Percentiles rank a stretch among this genome's conserved stretches.
Evolutionary conservation across 2,888 invertebrate species (phyloP).

Genomic region (Philereme vetulata): DNA sequence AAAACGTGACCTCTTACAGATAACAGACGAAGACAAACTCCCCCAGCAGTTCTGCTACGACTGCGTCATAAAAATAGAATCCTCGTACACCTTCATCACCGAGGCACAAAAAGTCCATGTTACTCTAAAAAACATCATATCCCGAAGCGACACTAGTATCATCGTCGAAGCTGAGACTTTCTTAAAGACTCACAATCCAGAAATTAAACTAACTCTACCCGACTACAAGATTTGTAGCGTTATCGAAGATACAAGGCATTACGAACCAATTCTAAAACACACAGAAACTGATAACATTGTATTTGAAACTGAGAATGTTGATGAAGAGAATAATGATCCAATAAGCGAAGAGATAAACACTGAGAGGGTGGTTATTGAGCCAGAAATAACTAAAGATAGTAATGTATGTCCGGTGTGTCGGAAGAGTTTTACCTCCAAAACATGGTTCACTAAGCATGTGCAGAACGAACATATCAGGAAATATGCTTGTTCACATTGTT

Average conservation of each 20-base stretch:
- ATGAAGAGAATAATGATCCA: conserved; percentile 12
- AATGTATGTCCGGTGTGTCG: conserved; percentile 60
- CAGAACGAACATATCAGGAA: conserved; percentile 62
- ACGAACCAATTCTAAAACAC: conserved; percentile 35
- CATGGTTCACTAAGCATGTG: conserved; percentile 70
- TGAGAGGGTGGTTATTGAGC: conserved; percentile 25
- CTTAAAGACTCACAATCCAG: conserved; percentile 30
- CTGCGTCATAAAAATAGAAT: conserved; percentile 76
- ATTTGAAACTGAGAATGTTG: conserved; percentile 4
- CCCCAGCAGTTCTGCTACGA: conserved; percentile 79
- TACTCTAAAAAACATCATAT: conserved; percentile 63
- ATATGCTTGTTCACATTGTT: conserved; percentile 60
- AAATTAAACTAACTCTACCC: conserved; percentile 56
- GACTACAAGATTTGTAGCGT: conserved; percentile 62
- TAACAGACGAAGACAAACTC: conserved; percentile 67
- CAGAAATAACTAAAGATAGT: conserved; percentile 36
- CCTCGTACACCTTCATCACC: conserved; percentile 74
- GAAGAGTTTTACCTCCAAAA: conserved; percentile 62
- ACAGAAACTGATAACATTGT: neutral
- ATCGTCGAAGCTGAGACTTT: conserved; percentile 58
- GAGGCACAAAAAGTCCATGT: conserved; percentile 68
- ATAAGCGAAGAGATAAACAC: conserved; percentile 7
- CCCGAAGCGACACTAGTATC: conserved; percentile 56
- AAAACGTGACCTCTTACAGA: conserved; percentile 44
- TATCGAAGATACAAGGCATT: conserved; percentile 43